Evolutionary conservation across 2,797 vertebrate species (phyloP).

Genomic region (Melanotaenia pygmaea): DNA sequence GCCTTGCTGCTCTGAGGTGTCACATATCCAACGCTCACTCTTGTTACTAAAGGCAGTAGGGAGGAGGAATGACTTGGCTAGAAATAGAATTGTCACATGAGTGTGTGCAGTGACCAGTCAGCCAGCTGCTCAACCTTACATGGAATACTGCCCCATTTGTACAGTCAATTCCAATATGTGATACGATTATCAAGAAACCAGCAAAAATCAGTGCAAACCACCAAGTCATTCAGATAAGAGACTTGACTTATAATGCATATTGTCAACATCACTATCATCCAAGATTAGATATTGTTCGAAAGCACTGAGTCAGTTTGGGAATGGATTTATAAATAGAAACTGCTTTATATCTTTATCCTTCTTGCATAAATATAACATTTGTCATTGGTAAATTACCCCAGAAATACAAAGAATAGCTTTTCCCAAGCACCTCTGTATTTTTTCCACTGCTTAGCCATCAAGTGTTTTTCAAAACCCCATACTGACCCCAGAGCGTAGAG

Average conservation of each 20-base stretch:
- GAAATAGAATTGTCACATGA: conserved; percentile 87
- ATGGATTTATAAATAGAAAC: background rate
- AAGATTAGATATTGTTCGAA: background rate
- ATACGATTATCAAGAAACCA: conserved; percentile 39
- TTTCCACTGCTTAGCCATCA: conserved; percentile 21
- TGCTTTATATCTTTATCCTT: background rate
- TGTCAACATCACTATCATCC: background rate
- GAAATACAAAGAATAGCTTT: conserved; percentile 30
- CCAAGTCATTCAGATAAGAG: conserved; percentile 23
- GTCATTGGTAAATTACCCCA: conserved; percentile 14
- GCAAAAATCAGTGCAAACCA: conserved; percentile 4
- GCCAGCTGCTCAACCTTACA: conserved; percentile 82
- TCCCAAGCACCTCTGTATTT: conserved; percentile 32
- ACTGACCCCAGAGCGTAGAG: conserved; percentile 28
- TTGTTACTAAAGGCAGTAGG: conserved; percentile 74
- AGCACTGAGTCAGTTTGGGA: background rate
- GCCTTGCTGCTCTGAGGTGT: conserved; percentile 66
- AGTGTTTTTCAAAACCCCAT: conserved; percentile 41
- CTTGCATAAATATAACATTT: conserved; percentile 17
- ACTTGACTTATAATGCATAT: background rate
- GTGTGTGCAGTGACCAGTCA: conserved; percentile 70
- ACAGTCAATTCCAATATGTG: conserved; percentile 49
- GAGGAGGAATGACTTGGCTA: conserved; percentile 76
- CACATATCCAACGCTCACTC: conserved; percentile 71
- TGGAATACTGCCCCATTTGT: conserved; percentile 52